Conservation (phyloP, 2,797 vertebrate species). For the Sparus aurata region DNA sequence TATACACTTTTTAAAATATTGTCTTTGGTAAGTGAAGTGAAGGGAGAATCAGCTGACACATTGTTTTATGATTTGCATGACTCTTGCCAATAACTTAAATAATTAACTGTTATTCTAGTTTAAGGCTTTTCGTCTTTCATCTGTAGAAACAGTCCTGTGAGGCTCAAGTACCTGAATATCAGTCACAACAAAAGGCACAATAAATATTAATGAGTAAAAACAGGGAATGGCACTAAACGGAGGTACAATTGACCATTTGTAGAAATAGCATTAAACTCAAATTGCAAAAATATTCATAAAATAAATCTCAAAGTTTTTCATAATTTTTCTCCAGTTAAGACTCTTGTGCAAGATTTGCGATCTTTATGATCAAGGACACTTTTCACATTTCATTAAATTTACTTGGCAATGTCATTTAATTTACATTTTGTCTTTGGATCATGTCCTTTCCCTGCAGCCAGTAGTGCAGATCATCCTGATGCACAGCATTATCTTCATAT, state of each 20-base stretch:
- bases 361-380: slow-evolving; percentile 26
- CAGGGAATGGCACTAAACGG: neutral
- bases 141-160: slow-evolving; percentile 10
- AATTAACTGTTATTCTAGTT: slow-evolving; percentile 9
- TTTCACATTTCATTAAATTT: slow-evolving; percentile 23
- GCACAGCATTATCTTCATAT: slow-evolving; percentile 36
- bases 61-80: no score
- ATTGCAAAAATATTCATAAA: slow-evolving; percentile 30
- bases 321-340: slow-evolving; percentile 42
- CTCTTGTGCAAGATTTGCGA: slow-evolving; percentile 45
- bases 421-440: slow-evolving; percentile 40
- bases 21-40: slow-evolving; percentile 34
- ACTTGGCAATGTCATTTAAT: slow-evolving; percentile 25
- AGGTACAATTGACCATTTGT: slow-evolving; percentile 17
- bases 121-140: slow-evolving; percentile 23
- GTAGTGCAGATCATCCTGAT: slow-evolving; percentile 31
- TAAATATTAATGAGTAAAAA: slow-evolving; percentile 32
- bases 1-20: neutral
- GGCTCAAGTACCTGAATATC: slow-evolving; percentile 32
- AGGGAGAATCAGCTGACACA: neutral
- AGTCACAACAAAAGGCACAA: slow-evolving; percentile 38
- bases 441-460: slow-evolving; percentile 9
- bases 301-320: slow-evolving; percentile 64
- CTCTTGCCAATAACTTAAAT: neutral
- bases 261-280: slow-evolving; percentile 23